Percentiles rank a stretch among this genome's conserved stretches.
These are phyloP conservation scores for Tubulanus polymorphus DNA, from an alignment of 2,888 invertebrate genomes.

Conservation along the genomic window DNA sequence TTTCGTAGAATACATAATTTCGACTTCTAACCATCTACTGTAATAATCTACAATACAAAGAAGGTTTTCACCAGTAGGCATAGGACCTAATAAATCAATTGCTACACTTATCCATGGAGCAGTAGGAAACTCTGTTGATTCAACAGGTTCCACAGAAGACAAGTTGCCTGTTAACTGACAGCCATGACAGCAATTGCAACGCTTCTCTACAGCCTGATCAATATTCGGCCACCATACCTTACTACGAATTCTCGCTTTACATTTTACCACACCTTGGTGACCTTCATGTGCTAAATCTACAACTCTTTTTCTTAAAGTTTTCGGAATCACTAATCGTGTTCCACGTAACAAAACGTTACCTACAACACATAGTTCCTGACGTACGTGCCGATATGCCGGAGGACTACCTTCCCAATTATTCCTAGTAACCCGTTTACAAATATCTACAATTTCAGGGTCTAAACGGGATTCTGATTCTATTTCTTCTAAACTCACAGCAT, in stretches of 20 bases:
- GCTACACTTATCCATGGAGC: slow-evolving; percentile 18
- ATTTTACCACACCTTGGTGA: slow-evolving; percentile 10
- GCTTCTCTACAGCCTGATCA: slow-evolving; percentile 5
- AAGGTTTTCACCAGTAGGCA: slow-evolving; percentile 17
- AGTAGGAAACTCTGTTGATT: slow-evolving; percentile 3
- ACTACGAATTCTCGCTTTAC: neutral
- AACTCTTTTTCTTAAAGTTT: neutral
- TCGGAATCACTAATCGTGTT: neutral
- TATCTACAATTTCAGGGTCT: neutral
- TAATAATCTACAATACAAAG: slow-evolving; percentile 25
- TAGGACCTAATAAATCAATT: slow-evolving; percentile 19
- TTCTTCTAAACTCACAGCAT: neutral
- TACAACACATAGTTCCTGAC: slow-evolving; percentile 7
- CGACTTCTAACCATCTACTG: slow-evolving; percentile 22
- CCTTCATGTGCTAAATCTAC: slow-evolving; percentile 9
- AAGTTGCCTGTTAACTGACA: slow-evolving; percentile 9
- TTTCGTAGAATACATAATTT: slow-evolving; percentile 17
- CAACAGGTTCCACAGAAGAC: slow-evolving; percentile 7
- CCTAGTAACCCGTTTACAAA: neutral
- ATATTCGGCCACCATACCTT: slow-evolving; percentile 11
- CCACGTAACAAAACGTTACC: slow-evolving; percentile 11
- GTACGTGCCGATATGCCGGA: too few relatives aligned
- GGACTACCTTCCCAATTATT: neutral
- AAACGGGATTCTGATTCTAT: neutral
- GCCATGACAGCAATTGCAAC: slow-evolving; percentile 8